Base-by-base conservation (phyloP, 1,140 invertebrate genomes). In the Apis mellifera region DNA sequence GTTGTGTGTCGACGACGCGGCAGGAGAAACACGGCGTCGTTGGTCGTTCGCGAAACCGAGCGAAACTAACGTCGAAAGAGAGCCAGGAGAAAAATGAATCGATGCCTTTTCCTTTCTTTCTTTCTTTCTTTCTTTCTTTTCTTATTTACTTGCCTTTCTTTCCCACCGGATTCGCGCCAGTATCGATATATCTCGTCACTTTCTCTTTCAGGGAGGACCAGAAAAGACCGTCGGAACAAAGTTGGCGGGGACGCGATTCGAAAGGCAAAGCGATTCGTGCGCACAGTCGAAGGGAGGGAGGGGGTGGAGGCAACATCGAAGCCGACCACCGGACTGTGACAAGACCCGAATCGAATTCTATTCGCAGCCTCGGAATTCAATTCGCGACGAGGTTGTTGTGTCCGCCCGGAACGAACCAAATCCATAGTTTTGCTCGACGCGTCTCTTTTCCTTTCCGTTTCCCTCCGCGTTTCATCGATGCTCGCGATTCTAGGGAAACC, bases 341-440 rank as follows among this genome's bases (percentile, higher is more conserved):
- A 78, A 84, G 84, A 82, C 76, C 85, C 71, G 78, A 89, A 91
- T 90, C 87, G 86, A 90, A 91, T 91, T 91, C 85, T 82, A 90
- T 75, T 78, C 84, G 84, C 75, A 88, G 83, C 69, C 32, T 5
- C 62, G 69, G 77, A 91, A 92, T 92, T 87, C 82, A 88, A 92
- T 92, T 92, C 87, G 83, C 80, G 50, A 89, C 75, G 76, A 55
- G 74, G 23, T 42, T 42, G 32, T 9, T 66, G 78, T 64, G 75
- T 78, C 68, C 84, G 23, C 54, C 70, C 48, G 78, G 72, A 82
- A 88, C 84, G 73, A 85, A 86, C 83, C 71, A 85, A 78, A 89
- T 88, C 74, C 75, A 11, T 52, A 86, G 81, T 88, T 86, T 83
- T 75, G 82, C 82, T 71, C 77, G n/a, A 76, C 32, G 70, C 52